A percentile compares a stretch with the other conserved stretches of the same genome.
Evolutionary conservation across 1,140 invertebrate genomes (phyloP).

Genomic region (Drosophila yakuba): DNA sequence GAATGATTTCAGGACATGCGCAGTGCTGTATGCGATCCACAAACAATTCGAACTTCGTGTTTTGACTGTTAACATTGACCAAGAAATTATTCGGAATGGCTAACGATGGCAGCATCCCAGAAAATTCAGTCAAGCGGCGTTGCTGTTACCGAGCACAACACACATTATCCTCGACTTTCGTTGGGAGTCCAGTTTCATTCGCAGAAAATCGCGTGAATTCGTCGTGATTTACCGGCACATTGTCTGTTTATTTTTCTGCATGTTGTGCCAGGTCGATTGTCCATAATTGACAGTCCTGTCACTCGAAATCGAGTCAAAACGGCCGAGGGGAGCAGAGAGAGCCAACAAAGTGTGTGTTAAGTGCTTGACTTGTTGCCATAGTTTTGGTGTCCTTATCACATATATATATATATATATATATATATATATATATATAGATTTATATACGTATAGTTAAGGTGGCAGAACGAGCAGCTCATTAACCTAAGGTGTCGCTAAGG

Average conservation of each 20-base stretch:
- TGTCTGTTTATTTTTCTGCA: slow-evolving; percentile 38
- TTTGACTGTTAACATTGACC: slow-evolving; percentile 70
- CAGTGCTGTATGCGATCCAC: slow-evolving; percentile 50
- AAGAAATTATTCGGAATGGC: slow-evolving; percentile 49
- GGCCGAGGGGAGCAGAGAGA: not conserved
- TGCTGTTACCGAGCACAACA: slow-evolving; percentile 78
- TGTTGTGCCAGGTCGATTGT: slow-evolving; percentile 47
- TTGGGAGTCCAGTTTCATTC: slow-evolving; percentile 1
- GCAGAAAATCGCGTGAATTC: slow-evolving; percentile 28
- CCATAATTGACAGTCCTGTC: slow-evolving; percentile 45
- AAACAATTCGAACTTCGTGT: slow-evolving; percentile 70
- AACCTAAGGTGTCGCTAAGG: slow-evolving; percentile 19
- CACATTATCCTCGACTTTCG: slow-evolving; percentile 36
- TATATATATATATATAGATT: not conserved
- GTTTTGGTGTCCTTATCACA: not conserved
- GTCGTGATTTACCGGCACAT: slow-evolving; percentile 53
- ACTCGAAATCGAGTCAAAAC: slow-evolving; percentile 24
- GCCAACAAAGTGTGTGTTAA: slow-evolving; percentile 23
- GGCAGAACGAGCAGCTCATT: slow-evolving; percentile 23
- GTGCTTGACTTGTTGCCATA: slow-evolving; percentile 54
- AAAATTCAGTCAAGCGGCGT: slow-evolving; percentile 71
- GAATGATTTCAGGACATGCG: slow-evolving; percentile 41
- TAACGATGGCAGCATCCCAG: slow-evolving; percentile 61
- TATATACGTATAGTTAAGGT: slow-evolving; percentile 1
- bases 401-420: not conserved